Evolutionary conservation across 2,888 invertebrate species (phyloP), one percentile per base, ranked within the genome.

Genomic region (Agrilus cyanescens): DNA sequence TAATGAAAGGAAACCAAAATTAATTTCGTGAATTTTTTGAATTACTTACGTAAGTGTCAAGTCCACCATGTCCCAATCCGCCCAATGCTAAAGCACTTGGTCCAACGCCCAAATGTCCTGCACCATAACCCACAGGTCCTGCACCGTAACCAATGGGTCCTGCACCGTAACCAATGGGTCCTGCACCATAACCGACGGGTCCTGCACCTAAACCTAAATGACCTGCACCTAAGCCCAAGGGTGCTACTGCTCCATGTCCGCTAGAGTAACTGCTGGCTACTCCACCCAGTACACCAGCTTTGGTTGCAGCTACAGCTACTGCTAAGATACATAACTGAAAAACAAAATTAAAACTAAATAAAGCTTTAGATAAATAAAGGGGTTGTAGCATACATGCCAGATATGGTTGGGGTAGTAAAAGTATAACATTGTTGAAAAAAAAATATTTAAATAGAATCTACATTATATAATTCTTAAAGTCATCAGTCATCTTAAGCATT

Each of bases 251-350:
- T 12, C 35, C 18, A 20, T 30, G 18, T 33, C 30, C 10, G 46
- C 43, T 34, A 49, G 50, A 30, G 46, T 50, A 18, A 45, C 38
- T 6, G 50, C 45, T 5, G 51, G 53, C 25, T 10, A 25, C 8
- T 25, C 25, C 25, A 10, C 25, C 25, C 14, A 46, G 45, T 8
- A 51, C 30, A 12, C 50, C 51, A 14, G 50, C 53, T 31, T 46
- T 20, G n/a, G 46, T 38, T 20, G 38, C 43, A 31, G 45, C 42
- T 6, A 47, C 32, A 29, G 42, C 41, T 18, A 41, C 37, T 12
- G 47, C 50, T 6, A 55, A 32, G 16, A 49, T 29, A 12, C 41
- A 29, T 32, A 53, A 32, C 52, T 51, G 38, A 8, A 50, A 44
- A 38, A 30, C 15, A 10, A 33, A 41, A 32, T 14, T n/a, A n/a